phyloP scores from a whole-genome alignment of 1,140 invertebrate species.

The Helicorthomorpha holstii region DNA sequence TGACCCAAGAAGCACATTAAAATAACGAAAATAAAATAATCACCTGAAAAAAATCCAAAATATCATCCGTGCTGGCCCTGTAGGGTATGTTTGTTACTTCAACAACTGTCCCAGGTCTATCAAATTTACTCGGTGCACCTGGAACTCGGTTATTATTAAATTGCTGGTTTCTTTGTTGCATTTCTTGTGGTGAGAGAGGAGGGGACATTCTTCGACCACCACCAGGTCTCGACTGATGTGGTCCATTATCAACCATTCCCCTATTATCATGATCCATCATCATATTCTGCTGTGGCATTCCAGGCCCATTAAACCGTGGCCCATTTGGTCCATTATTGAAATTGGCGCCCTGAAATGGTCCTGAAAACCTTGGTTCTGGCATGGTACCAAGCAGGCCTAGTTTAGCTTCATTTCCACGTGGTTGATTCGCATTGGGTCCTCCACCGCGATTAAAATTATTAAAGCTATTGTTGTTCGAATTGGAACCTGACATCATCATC shows the following conservation, averaged over 20 bases:
- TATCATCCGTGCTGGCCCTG: constrained; percentile 65
- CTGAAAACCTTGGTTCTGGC: not conserved
- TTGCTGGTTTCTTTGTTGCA: too few relatives aligned
- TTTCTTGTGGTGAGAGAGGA: constrained; percentile 6
- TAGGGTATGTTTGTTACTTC: constrained; percentile 71
- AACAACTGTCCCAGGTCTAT: constrained; percentile 60
- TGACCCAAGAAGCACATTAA: too few relatives aligned
- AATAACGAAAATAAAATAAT: too few relatives aligned
- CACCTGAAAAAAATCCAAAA: constrained; percentile 57
- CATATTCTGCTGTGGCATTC: too few relatives aligned
- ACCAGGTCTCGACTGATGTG: not conserved
- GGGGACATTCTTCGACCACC: not conserved
- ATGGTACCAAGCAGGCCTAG: not conserved
- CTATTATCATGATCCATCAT: too few relatives aligned
- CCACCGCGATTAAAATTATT: too few relatives aligned
- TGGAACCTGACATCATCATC: too few relatives aligned
- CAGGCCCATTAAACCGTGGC: not conserved
- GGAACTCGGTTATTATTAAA: constrained; percentile 15
- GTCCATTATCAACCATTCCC: not conserved
- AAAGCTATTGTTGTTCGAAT: too few relatives aligned
- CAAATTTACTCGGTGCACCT: constrained; percentile 38
- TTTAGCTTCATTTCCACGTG: too few relatives aligned
- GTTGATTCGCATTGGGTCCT: too few relatives aligned
- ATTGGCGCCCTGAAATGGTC: not conserved
- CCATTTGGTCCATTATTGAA: not conserved